Evolutionary conservation across 2,888 invertebrate genomes (phyloP).

Genomic region (Colostygia pectinataria): DNA sequence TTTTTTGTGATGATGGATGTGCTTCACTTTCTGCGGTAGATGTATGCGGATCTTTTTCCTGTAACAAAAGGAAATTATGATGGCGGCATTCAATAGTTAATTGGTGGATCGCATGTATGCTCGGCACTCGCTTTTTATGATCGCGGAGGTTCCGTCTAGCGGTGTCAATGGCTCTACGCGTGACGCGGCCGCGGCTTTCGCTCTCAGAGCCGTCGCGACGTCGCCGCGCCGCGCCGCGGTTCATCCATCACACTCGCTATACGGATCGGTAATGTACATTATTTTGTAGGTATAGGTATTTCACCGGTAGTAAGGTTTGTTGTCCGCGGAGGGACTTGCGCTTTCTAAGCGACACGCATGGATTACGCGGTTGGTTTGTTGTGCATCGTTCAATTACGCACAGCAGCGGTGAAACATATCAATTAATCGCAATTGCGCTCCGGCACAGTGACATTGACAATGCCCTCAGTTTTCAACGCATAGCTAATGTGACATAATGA

Average conservation of each 20-base stretch:
- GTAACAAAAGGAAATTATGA: slow-evolving; percentile 65
- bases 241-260: slow-evolving; percentile 54
- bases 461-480: slow-evolving; percentile 53
- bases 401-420: slow-evolving; percentile 60
- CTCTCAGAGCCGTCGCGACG: slow-evolving; percentile 52
- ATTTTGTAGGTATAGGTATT: slow-evolving; percentile 35
- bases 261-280: slow-evolving; percentile 44
- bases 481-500: slow-evolving; percentile 38
- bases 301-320: slow-evolving; percentile 37
- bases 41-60: slow-evolving; percentile 83
- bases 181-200: slow-evolving; percentile 72
- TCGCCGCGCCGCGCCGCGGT: slow-evolving; percentile 38
- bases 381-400: slow-evolving; percentile 54
- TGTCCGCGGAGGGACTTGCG: slow-evolving; percentile 44
- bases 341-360: slow-evolving; percentile 58
- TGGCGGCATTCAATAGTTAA: slow-evolving; percentile 50
- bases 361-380: slow-evolving; percentile 51
- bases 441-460: slow-evolving; percentile 61
- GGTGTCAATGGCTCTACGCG: slow-evolving; percentile 69
- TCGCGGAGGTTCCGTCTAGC: slow-evolving; percentile 59
- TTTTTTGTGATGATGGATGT: slow-evolving; percentile 81
- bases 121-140: slow-evolving; percentile 46
- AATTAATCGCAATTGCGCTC: slow-evolving; percentile 56
- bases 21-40: slow-evolving; percentile 81
- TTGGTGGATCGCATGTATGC: slow-evolving; percentile 61